Conservation (phyloP, 1,140 invertebrate species). For the Acyrthosiphon pisum region DNA sequence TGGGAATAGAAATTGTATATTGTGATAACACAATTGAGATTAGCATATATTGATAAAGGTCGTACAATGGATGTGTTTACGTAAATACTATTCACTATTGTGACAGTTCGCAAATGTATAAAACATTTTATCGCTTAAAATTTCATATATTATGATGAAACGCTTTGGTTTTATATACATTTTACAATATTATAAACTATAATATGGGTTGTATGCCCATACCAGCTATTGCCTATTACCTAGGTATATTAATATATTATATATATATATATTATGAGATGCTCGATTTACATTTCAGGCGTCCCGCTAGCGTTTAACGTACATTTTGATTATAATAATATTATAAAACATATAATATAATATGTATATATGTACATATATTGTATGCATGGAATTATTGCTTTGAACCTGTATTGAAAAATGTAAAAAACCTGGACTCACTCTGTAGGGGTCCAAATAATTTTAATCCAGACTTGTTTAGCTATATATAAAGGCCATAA, state of each 20-base stretch:
- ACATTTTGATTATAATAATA: background rate
- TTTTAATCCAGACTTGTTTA: background rate
- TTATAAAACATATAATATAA: background rate
- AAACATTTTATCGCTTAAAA: background rate
- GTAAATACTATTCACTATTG: background rate
- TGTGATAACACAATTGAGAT: background rate
- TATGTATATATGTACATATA: background rate
- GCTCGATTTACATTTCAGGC: background rate
- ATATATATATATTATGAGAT: background rate
- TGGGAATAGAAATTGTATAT: background rate
- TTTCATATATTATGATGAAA: background rate
- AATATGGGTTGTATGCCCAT: background rate
- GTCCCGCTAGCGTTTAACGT: background rate
- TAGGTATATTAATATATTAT: too few species aligned
- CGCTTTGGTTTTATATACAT: background rate
- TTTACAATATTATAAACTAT: background rate
- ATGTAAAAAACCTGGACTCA: background rate
- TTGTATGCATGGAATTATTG: background rate
- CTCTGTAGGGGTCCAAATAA: conserved; percentile 18
- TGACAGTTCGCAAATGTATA: background rate
- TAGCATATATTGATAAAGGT: background rate
- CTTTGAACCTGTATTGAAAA: background rate
- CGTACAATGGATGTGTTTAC: background rate
- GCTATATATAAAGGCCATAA: background rate
- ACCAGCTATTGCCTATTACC: background rate